These are phyloP conservation scores for Amphiprion percula DNA, from an alignment of 2,113 vertebrate genomes.

Conservation along the genomic window DNA sequence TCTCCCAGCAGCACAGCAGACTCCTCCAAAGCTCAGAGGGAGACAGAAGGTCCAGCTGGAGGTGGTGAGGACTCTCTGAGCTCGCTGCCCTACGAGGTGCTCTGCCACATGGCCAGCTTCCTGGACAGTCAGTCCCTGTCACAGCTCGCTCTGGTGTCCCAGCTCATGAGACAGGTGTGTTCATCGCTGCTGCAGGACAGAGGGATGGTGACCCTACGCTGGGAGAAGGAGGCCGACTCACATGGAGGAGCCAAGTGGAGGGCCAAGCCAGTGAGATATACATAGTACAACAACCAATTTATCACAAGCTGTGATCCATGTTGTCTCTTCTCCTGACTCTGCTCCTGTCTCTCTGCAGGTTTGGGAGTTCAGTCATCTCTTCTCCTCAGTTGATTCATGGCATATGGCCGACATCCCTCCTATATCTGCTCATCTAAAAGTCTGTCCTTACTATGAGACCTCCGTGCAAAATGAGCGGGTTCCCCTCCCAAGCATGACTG, in stretches of 20 bases:
- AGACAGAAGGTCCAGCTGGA: slow-evolving; percentile 20
- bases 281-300: neutral
- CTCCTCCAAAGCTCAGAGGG: slow-evolving; percentile 23
- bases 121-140: slow-evolving; percentile 94
- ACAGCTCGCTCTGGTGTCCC: slow-evolving; percentile 94
- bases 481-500: slow-evolving; percentile 84
- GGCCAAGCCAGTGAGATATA: slow-evolving; percentile 67
- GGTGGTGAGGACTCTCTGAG: slow-evolving; percentile 85
- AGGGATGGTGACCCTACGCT: slow-evolving; percentile 93
- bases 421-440: slow-evolving; percentile 91
- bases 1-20: slow-evolving; percentile 19
- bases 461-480: slow-evolving; percentile 82
- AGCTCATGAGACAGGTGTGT: slow-evolving; percentile 92
- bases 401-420: slow-evolving; percentile 77
- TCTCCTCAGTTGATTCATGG: slow-evolving; percentile 89
- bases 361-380: slow-evolving; percentile 94
- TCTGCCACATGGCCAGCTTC: slow-evolving; percentile 92
- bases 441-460: slow-evolving; percentile 89
- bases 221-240: slow-evolving; percentile 90
- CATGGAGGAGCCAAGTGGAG: slow-evolving; percentile 73
- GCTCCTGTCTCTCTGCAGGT: slow-evolving; percentile 71
- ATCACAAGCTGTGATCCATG: slow-evolving; percentile 68
- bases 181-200: slow-evolving; percentile 91
- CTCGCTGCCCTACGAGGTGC: slow-evolving; percentile 91
- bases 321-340: slow-evolving; percentile 14